phyloP scores from a whole-genome alignment of 2,113 vertebrate genomes.

The Cairina moschata region DNA sequence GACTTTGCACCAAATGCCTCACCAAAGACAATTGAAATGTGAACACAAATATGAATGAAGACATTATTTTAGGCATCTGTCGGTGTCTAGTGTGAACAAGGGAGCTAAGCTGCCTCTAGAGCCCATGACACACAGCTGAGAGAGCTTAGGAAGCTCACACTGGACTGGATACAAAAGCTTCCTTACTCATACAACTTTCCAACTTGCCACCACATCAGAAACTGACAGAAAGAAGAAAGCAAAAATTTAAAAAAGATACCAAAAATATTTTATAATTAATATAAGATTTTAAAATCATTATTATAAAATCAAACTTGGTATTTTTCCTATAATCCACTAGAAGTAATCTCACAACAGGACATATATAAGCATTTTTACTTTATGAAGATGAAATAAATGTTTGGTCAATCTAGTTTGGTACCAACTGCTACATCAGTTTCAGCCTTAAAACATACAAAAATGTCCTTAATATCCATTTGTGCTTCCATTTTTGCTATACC shows the following conservation, averaged over 20 bases:
- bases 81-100: background rate
- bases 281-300: background rate
- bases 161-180: background rate
- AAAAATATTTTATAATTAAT: background rate
- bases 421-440: background rate
- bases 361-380: background rate
- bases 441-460: background rate
- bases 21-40: background rate
- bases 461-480: background rate
- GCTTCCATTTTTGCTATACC: background rate
- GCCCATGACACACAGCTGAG: background rate
- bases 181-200: background rate
- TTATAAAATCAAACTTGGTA: background rate
- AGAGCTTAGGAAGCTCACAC: background rate
- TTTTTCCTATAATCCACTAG: background rate
- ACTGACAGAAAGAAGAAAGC: background rate
- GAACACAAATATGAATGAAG: background rate
- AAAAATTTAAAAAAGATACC: background rate
- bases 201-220: background rate
- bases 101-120: background rate
- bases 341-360: background rate
- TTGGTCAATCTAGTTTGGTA: background rate
- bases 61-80: background rate
- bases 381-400: background rate
- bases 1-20: background rate